Conservation (phyloP, 2,797 vertebrate species). For the Malacoraja senta region DNA sequence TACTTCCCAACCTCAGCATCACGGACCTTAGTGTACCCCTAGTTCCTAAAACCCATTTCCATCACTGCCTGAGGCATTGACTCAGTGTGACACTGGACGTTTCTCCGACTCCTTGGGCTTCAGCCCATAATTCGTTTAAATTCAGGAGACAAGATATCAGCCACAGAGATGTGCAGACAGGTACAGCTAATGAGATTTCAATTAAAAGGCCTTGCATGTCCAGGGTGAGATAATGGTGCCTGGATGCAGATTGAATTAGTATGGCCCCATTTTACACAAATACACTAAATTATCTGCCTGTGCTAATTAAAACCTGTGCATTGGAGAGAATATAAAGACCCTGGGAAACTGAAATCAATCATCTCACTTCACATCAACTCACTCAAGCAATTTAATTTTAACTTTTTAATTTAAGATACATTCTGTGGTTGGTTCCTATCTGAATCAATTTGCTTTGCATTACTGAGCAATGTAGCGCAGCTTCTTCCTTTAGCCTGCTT, state of each 20-base stretch:
- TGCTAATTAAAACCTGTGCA: conserved; percentile 26
- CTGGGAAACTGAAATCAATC: conserved; percentile 32
- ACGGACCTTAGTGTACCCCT: no score
- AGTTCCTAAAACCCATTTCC: no score
- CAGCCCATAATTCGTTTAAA: no score
- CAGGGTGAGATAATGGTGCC: background rate
- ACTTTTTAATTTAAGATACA: conserved; percentile 28
- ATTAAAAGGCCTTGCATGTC: background rate
- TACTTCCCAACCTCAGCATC: no score
- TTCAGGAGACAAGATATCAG: background rate
- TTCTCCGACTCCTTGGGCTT: background rate
- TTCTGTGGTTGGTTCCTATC: conserved; percentile 12
- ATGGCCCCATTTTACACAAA: conserved; percentile 23
- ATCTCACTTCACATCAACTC: conserved; percentile 33
- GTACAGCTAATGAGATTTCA: background rate
- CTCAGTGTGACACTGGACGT: background rate
- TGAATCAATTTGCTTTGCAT: conserved; percentile 34
- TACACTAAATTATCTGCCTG: conserved; percentile 16
- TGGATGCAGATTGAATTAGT: conserved; percentile 24
- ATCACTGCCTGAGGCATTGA: background rate
- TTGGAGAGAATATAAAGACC: conserved; percentile 34
- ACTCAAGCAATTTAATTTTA: conserved; percentile 32
- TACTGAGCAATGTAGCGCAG: background rate
- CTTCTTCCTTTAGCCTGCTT: background rate
- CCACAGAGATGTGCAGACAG: background rate